Conservation (phyloP, 1,140 invertebrate genomes). For the Metaphire vulgaris region DNA sequence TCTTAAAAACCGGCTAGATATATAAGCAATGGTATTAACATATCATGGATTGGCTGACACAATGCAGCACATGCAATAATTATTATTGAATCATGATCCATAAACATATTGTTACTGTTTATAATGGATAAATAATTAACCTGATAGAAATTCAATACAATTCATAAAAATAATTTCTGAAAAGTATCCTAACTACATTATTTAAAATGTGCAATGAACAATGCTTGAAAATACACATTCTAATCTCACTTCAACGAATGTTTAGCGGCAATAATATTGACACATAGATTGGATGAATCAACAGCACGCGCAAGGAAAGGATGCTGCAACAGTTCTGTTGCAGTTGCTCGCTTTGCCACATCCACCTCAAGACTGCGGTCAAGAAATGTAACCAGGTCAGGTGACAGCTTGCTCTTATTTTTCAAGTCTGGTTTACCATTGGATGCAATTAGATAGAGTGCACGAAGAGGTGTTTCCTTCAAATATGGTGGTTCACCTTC, state of each 20-base stretch:
- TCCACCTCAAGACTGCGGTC: constrained; percentile 83
- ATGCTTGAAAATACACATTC: not conserved
- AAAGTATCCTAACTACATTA: too few species aligned
- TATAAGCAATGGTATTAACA: too few species aligned
- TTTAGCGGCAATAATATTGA: constrained; percentile 23
- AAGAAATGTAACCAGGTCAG: constrained; percentile 60
- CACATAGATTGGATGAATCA: constrained; percentile 87
- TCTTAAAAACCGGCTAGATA: too few species aligned
- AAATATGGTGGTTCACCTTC: constrained; percentile 39
- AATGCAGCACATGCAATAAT: too few species aligned
- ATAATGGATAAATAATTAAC: too few species aligned
- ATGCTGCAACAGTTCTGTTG: constrained; percentile 77
- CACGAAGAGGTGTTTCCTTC: constrained; percentile 35
- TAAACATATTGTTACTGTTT: too few species aligned
- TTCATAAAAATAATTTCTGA: too few species aligned
- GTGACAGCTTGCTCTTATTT: constrained; percentile 67
- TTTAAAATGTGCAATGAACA: too few species aligned
- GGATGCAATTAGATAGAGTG: constrained; percentile 34
- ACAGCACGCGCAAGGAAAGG: constrained; percentile 70
- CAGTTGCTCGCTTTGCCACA: constrained; percentile 77
- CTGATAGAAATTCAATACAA: too few species aligned
- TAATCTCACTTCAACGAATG: not conserved
- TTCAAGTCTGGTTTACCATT: constrained; percentile 29
- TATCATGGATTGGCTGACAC: too few species aligned
- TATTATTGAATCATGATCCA: too few species aligned